A percentile compares a stretch with the other conserved stretches of the same genome.
Evolutionary conservation across 1,140 invertebrate species (phyloP).

Genomic region (Lysiphlebus fabarum): DNA sequence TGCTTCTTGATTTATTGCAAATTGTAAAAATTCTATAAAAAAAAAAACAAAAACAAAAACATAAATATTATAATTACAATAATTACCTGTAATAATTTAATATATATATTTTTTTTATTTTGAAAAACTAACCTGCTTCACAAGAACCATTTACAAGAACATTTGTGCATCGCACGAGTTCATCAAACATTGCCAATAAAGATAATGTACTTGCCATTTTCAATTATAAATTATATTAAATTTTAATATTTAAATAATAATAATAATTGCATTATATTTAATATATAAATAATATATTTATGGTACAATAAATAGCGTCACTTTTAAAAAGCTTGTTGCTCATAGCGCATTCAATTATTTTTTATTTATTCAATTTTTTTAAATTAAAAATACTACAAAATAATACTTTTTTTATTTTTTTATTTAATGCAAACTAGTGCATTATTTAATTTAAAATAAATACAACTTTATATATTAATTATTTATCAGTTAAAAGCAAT

Average conservation of each 20-base stretch:
- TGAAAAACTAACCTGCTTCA: slow-evolving; percentile 61
- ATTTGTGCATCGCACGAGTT: slow-evolving; percentile 65
- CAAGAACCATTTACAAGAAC: slow-evolving; percentile 63
- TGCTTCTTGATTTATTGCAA: slow-evolving; percentile 69
- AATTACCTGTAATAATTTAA: background rate
- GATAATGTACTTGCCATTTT: slow-evolving; percentile 43
- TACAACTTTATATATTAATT: no score
- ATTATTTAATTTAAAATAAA: no score
- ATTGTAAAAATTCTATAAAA: slow-evolving; percentile 63
- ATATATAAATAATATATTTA: no score
- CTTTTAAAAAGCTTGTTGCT: no score
- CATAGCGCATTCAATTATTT: no score
- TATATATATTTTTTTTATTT: slow-evolving; percentile 7
- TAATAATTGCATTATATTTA: slow-evolving; percentile 27
- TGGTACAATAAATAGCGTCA: no score
- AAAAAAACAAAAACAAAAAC: background rate
- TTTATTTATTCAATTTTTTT: no score
- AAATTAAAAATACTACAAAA: no score
- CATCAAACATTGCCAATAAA: slow-evolving; percentile 61
- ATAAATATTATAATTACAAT: background rate
- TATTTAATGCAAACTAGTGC: no score
- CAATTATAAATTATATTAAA: background rate
- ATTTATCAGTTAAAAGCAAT: no score
- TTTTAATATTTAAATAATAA: slow-evolving; percentile 22
- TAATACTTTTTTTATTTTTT: no score